Conservation (phyloP, 1,140 invertebrate species). For the Pygmarrhopalites habei region DNA sequence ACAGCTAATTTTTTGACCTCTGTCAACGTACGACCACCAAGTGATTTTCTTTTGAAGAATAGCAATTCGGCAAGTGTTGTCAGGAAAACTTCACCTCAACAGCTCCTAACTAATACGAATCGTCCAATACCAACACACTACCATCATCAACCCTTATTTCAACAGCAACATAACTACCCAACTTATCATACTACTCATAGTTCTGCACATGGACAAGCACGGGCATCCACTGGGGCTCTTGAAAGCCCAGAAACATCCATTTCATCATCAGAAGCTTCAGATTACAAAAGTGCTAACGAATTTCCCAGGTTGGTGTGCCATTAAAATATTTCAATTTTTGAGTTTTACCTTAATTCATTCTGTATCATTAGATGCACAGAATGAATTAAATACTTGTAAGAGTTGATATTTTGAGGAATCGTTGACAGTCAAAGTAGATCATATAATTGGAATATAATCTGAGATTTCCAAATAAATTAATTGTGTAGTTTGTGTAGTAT, state of each 20-base stretch:
- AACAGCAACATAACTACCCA: slow-evolving; percentile 1
- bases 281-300: not conserved
- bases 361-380: too few relatives aligned
- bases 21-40: not conserved
- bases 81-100: not conserved
- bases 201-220: too few relatives aligned
- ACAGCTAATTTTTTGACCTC: not conserved
- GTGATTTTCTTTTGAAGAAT: not conserved
- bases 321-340: too few relatives aligned
- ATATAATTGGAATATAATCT: not conserved
- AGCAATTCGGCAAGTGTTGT: not conserved
- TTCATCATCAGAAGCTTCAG: not conserved
- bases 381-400: not conserved
- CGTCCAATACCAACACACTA: not conserved
- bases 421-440: not conserved
- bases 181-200: not conserved
- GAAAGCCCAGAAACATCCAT: not conserved
- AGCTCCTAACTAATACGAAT: not conserved
- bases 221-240: not conserved
- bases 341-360: too few relatives aligned
- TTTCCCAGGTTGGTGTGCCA: not conserved
- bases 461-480: not conserved
- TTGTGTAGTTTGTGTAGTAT: not conserved
- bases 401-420: not conserved
- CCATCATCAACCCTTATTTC: not conserved